Evolutionary conservation across 2,797 vertebrate species (phyloP).

Genomic region (Cirrhinus molitorella): DNA sequence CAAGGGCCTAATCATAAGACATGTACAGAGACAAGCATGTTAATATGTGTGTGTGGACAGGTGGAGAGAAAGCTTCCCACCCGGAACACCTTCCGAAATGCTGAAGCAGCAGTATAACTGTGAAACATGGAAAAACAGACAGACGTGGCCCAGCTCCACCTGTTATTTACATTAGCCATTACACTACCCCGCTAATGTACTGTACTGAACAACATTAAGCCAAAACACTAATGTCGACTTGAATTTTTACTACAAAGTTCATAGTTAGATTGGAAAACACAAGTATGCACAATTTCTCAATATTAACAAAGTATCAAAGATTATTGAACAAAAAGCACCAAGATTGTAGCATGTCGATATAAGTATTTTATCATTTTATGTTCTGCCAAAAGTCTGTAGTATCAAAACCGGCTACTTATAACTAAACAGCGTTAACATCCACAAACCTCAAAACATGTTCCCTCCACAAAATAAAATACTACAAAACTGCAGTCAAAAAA

Average conservation of each 20-base stretch:
- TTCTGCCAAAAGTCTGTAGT: background rate
- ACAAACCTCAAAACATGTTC: background rate
- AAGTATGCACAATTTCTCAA: background rate
- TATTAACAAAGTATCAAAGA: background rate
- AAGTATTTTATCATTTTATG: too few relatives aligned
- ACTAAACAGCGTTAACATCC: background rate
- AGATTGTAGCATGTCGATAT: too few relatives aligned
- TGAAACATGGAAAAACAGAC: conserved; percentile 48
- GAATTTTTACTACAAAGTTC: background rate
- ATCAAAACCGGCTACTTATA: background rate
- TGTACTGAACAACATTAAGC: background rate
- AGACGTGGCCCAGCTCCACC: background rate
- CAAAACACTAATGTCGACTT: background rate
- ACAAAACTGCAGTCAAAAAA: background rate
- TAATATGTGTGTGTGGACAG: conserved; percentile 41
- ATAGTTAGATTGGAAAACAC: background rate
- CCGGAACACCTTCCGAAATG: conserved; percentile 19
- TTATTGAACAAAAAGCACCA: background rate
- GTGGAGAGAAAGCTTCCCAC: background rate
- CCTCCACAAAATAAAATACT: background rate
- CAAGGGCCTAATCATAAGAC: conserved; percentile 37
- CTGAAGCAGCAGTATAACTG: conserved; percentile 12
- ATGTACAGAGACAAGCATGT: conserved; percentile 17
- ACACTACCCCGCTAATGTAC: background rate
- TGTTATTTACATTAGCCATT: background rate